These are phyloP conservation scores for Recurvirostra avosetta DNA, from an alignment of 2,113 vertebrate species.

Conservation along the genomic window DNA sequence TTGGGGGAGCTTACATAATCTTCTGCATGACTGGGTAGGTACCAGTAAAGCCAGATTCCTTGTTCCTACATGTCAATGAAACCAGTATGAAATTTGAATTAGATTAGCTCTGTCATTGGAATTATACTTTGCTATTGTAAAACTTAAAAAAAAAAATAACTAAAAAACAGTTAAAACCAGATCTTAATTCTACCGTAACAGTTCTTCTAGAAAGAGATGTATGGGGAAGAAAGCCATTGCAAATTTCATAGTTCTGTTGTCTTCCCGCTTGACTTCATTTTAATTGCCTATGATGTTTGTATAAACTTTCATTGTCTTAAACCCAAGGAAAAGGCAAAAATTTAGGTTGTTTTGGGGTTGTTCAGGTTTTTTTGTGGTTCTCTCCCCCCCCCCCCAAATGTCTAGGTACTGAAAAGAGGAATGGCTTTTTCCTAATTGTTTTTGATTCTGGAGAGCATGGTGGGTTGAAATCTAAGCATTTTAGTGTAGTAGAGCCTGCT, in stretches of 20 bases:
- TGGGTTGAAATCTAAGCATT: not conserved
- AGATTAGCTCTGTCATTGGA: not conserved
- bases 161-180: not conserved
- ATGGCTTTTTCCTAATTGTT: not conserved
- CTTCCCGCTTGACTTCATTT: not conserved
- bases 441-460: not conserved
- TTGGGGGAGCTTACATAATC: conserved; percentile 68
- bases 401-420: not conserved
- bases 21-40: conserved; percentile 72
- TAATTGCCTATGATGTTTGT: not conserved
- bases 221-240: not conserved
- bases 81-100: not conserved
- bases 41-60: conserved; percentile 16
- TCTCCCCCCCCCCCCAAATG: not conserved
- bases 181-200: not conserved
- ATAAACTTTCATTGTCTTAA: not conserved
- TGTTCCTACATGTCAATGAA: conserved; percentile 19
- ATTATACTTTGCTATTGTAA: not conserved
- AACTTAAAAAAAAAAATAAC: rapidly evolving
- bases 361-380: not conserved
- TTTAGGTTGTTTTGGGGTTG: not conserved
- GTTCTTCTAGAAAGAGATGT: not conserved
- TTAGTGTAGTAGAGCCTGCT: not conserved
- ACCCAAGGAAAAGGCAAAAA: not conserved
- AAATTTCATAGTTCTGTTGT: not conserved